A percentile compares a stretch with the other conserved stretches of the same genome.
These are phyloP conservation scores for Spodoptera picta DNA, from an alignment of 2,888 invertebrate species.

Conservation along the genomic window DNA sequence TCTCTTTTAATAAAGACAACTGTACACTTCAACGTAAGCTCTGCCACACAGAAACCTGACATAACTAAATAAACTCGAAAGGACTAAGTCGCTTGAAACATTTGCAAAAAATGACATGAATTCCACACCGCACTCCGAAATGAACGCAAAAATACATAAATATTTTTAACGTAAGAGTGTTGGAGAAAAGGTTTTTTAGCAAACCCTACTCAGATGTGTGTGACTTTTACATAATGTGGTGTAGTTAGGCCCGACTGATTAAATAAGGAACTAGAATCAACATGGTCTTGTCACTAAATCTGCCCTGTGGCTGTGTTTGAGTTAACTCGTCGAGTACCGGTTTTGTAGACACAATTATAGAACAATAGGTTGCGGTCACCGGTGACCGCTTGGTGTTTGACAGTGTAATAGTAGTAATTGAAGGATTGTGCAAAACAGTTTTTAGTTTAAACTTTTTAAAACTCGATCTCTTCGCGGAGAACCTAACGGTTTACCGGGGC, in stretches of 20 bases:
- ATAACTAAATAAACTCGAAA: slow-evolving; percentile 1
- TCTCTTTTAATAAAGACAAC: too few relatives aligned
- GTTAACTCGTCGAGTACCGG: too few relatives aligned
- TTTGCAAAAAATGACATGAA: slow-evolving; percentile 30
- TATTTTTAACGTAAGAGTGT: slow-evolving; percentile 18
- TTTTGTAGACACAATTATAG: too few relatives aligned
- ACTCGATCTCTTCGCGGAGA: too few relatives aligned
- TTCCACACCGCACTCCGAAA: slow-evolving; percentile 16
- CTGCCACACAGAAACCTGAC: background rate
- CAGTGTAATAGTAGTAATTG: too few relatives aligned
- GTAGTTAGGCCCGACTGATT: slow-evolving; percentile 4
- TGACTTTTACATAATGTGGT: slow-evolving; percentile 5
- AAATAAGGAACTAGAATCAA: background rate
- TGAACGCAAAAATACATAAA: slow-evolving; percentile 10
- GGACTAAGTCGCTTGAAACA: slow-evolving; percentile 10
- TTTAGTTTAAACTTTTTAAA: too few relatives aligned
- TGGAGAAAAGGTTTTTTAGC: slow-evolving; percentile 4
- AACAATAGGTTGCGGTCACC: too few relatives aligned
- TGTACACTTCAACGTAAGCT: background rate
- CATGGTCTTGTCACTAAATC: too few relatives aligned
- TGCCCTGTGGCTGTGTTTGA: too few relatives aligned
- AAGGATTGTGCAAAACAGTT: too few relatives aligned
- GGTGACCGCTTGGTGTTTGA: too few relatives aligned
- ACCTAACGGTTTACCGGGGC: too few relatives aligned
- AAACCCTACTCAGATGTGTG: slow-evolving; percentile 37